phyloP scores from a whole-genome alignment of 2,113 vertebrate genomes.

The Trematocara stigmaticum region DNA sequence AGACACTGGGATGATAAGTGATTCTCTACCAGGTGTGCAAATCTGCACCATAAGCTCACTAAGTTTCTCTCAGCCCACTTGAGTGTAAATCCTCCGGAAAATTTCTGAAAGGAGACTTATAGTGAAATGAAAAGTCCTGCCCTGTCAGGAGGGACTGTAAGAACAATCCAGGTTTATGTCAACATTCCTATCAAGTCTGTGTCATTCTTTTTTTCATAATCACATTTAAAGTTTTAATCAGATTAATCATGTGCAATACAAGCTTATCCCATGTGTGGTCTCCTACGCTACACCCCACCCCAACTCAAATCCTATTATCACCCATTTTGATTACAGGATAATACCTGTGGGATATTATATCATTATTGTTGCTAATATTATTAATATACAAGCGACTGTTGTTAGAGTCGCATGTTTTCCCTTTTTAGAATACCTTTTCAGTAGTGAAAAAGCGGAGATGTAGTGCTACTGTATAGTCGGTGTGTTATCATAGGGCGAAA shows the following conservation, averaged over 20 bases:
- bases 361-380: slow-evolving; percentile 62
- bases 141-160: slow-evolving; percentile 12
- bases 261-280: slow-evolving; percentile 75
- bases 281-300: slow-evolving; percentile 24
- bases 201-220: slow-evolving; percentile 68
- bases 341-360: slow-evolving; percentile 74
- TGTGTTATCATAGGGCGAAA: background rate
- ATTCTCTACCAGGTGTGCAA: slow-evolving; percentile 36
- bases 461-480: background rate
- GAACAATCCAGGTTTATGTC: slow-evolving; percentile 36
- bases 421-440: background rate
- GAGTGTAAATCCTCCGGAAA: slow-evolving; percentile 29
- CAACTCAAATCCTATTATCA: slow-evolving; percentile 69
- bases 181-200: slow-evolving; percentile 70
- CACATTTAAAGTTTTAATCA: slow-evolving; percentile 70
- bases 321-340: slow-evolving; percentile 69
- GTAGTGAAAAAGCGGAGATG: background rate
- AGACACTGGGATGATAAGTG: background rate
- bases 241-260: slow-evolving; percentile 72
- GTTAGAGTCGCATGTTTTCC: slow-evolving; percentile 35
- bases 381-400: slow-evolving; percentile 52
- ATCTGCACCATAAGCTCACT: slow-evolving; percentile 15
- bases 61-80: slow-evolving; percentile 1
- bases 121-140: slow-evolving; percentile 21
- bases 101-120: slow-evolving; percentile 13